phyloP scores from a whole-genome alignment of 2,888 invertebrate species.

The Netelia fuscicornis region DNA sequence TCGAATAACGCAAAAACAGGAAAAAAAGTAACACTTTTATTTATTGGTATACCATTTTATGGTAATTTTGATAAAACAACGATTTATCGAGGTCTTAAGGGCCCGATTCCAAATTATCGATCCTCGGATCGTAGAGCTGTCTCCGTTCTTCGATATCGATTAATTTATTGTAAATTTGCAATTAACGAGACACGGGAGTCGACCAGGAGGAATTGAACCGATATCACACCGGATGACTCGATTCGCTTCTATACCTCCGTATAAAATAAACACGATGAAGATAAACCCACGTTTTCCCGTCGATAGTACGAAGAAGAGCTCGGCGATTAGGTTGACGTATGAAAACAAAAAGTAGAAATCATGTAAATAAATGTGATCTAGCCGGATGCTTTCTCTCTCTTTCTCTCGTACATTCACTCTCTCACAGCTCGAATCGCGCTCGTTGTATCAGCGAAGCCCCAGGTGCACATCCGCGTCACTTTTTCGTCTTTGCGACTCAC shows the following conservation, averaged over 20 bases:
- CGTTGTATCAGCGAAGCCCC: slow-evolving; percentile 53
- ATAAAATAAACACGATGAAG: slow-evolving; percentile 16
- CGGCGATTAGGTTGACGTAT: slow-evolving; percentile 37
- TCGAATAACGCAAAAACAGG: no score
- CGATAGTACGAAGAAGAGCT: slow-evolving; percentile 34
- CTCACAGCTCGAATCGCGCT: neutral
- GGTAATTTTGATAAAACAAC: neutral
- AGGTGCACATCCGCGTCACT: slow-evolving; percentile 57
- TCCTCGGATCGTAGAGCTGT: neutral
- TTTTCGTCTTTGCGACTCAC: slow-evolving; percentile 25
- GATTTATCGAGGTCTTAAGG: no score
- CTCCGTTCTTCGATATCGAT: slow-evolving; percentile 39
- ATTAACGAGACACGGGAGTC: slow-evolving; percentile 61
- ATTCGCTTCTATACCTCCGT: slow-evolving; percentile 26
- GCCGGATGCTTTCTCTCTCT: slow-evolving; percentile 59
- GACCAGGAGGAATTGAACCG: slow-evolving; percentile 66
- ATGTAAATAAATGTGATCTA: slow-evolving; percentile 62
- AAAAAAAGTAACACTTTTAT: neutral
- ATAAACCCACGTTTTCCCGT: slow-evolving; percentile 57
- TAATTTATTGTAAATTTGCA: slow-evolving; percentile 57
- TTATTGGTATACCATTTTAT: neutral
- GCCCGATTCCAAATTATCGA: no score
- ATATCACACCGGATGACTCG: slow-evolving; percentile 65
- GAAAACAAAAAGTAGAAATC: slow-evolving; percentile 38
- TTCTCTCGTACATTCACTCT: slow-evolving; percentile 35